phyloP scores from a whole-genome alignment of 2,888 invertebrate genomes.

The Drosophila pseudotalamancana region DNA sequence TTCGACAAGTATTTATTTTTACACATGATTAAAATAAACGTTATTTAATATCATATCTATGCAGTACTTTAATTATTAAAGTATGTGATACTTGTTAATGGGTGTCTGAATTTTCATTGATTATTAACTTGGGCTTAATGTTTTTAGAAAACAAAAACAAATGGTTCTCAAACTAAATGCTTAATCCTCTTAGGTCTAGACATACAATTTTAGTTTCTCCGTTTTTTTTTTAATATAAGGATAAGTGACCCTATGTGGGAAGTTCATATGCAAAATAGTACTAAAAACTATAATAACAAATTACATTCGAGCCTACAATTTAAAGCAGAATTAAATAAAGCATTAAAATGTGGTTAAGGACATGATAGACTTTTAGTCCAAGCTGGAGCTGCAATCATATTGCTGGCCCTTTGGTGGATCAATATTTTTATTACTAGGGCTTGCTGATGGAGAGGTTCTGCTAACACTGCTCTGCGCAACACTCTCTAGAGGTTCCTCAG shows the following conservation, averaged over 20 bases:
- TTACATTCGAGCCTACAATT: slow-evolving; percentile 29
- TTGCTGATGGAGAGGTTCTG: neutral
- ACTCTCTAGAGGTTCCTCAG: neutral
- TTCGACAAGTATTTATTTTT: slow-evolving; percentile 44
- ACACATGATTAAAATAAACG: slow-evolving; percentile 18
- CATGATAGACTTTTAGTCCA: neutral
- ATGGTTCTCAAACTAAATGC: slow-evolving; percentile 6
- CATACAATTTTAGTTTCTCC: slow-evolving; percentile 1
- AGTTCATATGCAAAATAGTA: neutral
- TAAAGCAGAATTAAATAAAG: slow-evolving; percentile 2
- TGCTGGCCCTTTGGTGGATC: neutral
- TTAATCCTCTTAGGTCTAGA: slow-evolving; percentile 8
- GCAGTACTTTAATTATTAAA: slow-evolving; percentile 9
- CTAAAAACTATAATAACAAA: slow-evolving; percentile 52
- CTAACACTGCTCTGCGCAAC: neutral
- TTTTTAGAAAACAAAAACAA: slow-evolving; percentile 28
- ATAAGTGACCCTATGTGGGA: neutral
- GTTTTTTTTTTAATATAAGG: neutral
- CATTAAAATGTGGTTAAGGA: slow-evolving; percentile 12
- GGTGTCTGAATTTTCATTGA: neutral
- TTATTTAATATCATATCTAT: slow-evolving; percentile 8
- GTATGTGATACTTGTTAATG: slow-evolving; percentile 3
- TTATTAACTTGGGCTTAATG: neutral
- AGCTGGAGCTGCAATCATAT: slow-evolving; percentile 11
- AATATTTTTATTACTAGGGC: too few relatives aligned